Base-by-base conservation (phyloP, 92 coral and sea anemone species). In the Bergia sp. region DNA sequence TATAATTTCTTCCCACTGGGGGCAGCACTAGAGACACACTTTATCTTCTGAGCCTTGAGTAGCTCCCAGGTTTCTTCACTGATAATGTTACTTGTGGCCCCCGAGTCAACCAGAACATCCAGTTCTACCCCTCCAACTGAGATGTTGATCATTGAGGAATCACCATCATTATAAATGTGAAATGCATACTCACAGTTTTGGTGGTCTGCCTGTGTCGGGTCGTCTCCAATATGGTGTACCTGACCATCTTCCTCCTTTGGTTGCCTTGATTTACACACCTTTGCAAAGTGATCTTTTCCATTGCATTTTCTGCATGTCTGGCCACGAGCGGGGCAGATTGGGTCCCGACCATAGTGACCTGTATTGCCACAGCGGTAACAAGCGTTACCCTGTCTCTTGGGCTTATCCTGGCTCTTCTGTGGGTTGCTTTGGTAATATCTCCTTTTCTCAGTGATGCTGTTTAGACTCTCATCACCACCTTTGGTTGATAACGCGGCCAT, bases 281-380 rank as follows among this genome's bases (percentile, higher is more conserved):
- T 72, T 57, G 85, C 94, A 55, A 89, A 91, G 76, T 91, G 91
- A 58, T 89, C 78, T 41, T 80, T 79, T 12, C 74, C 87, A 18
- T 85, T 79, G 57, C 91, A 88, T 57, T 85, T 91, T 29, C 83
- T 88, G 79, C 92, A 91, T 23, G 91, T 89, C 41, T 87, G 36
- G 77, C 89, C 91, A 23, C 81, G 80, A 43, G 93, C 93, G 41
- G 92, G 94, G 86, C 92, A 87, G 81, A 38, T 92, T 43, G 81
- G 86, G 15, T 71, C 73, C 0, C 88, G 80, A 23, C 90, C 88
- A 76, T 71, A 79, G 36, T 92, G 95, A 7, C 91, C 93, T 36
- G 83, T 79, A 5, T 58, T 77, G 21, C 95, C 93, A 74, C 91
- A 90, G 23, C 90, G 82, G 72, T 90, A 93, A 23, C 95, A 92